Conservation (phyloP, 2,888 invertebrate species). For the Amiota communis region DNA sequence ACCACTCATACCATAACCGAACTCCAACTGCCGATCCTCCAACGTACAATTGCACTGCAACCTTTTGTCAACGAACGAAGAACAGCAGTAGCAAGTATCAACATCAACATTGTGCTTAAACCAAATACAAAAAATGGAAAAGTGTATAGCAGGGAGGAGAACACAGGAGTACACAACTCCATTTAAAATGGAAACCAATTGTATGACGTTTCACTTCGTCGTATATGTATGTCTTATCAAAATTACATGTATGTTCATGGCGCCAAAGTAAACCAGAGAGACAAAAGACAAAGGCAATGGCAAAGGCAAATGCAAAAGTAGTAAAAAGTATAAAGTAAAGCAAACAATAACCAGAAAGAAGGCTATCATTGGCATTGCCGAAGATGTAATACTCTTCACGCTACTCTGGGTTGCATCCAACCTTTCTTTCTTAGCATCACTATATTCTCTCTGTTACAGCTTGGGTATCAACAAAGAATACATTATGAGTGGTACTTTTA, state of each 20-base stretch:
- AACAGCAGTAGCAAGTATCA: slow-evolving; percentile 49
- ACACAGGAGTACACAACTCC: slow-evolving; percentile 11
- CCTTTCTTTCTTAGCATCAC: too few species aligned
- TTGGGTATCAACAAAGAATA: too few species aligned
- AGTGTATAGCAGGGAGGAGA: too few species aligned
- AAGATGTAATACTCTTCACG: too few species aligned
- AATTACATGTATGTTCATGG: slow-evolving; percentile 6
- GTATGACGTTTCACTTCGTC: not conserved
- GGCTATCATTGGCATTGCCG: too few species aligned
- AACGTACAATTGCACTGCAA: not conserved
- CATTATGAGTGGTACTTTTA: too few species aligned
- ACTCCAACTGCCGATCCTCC: not conserved
- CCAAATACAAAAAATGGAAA: not conserved
- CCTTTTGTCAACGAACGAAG: not conserved
- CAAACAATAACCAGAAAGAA: too few species aligned
- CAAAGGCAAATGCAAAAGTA: too few species aligned
- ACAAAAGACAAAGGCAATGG: slow-evolving; percentile 1
- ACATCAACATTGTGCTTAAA: slow-evolving; percentile 6
- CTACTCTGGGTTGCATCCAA: too few species aligned
- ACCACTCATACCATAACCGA: not conserved
- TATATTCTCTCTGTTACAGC: too few species aligned
- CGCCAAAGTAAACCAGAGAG: slow-evolving; percentile 15
- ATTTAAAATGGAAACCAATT: slow-evolving; percentile 26
- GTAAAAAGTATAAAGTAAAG: not conserved
- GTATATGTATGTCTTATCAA: not conserved